These are phyloP conservation scores for Limnephilus marmoratus DNA, from an alignment of 2,888 invertebrate genomes.

Conservation along the genomic window DNA sequence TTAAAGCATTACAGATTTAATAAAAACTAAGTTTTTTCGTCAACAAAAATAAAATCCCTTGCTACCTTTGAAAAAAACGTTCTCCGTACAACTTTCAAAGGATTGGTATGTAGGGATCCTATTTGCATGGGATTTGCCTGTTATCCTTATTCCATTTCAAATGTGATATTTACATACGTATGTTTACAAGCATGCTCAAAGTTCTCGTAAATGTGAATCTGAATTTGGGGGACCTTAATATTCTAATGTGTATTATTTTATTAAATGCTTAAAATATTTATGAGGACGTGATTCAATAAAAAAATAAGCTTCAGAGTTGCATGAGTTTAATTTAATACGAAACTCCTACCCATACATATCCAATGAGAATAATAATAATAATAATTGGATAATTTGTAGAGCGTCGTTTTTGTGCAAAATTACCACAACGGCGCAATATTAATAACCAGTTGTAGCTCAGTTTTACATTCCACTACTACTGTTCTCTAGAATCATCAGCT, in stretches of 20 bases:
- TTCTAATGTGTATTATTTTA: not conserved
- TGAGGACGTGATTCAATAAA: not conserved
- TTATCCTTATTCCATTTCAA: conserved; percentile 57
- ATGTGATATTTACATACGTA: conserved; percentile 39
- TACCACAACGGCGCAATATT: no score
- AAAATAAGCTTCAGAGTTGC: not conserved
- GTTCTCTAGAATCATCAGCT: not conserved
- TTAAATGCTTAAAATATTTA: not conserved
- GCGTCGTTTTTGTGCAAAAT: no score
- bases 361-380: not conserved
- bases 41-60: not conserved
- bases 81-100: not conserved
- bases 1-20: not conserved
- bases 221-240: not conserved
- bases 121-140: conserved; percentile 56
- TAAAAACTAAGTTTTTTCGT: not conserved
- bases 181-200: not conserved
- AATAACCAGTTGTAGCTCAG: no score
- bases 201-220: not conserved
- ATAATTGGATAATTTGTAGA: no score
- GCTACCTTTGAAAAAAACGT: not conserved
- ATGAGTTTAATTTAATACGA: not conserved
- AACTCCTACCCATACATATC: not conserved
- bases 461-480: not conserved
- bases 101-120: conserved; percentile 1